Evolutionary conservation across 1,140 invertebrate species (phyloP).

Genomic region (Lucilia sericata): DNA sequence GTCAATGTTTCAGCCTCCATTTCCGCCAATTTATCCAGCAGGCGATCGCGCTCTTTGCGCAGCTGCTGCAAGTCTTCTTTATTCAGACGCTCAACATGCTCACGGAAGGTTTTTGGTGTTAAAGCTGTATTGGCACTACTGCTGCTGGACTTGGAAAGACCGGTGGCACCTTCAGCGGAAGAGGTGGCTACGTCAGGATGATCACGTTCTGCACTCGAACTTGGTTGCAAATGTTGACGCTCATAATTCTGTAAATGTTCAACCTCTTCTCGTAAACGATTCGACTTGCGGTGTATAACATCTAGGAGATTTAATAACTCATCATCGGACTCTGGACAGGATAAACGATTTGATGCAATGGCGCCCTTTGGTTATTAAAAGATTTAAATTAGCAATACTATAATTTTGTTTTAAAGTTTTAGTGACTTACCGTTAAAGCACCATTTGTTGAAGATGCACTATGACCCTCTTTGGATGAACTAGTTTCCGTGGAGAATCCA

Average conservation of each 20-base stretch:
- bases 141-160: slow-evolving; percentile 46
- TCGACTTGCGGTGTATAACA: slow-evolving; percentile 84
- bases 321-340: slow-evolving; percentile 75
- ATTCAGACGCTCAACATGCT: slow-evolving; percentile 64
- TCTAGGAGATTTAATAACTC: slow-evolving; percentile 88
- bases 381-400: too few relatives aligned
- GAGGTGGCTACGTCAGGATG: neutral
- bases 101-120: slow-evolving; percentile 63
- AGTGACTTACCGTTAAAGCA: slow-evolving; percentile 60
- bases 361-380: slow-evolving; percentile 52
- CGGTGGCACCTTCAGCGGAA: slow-evolving; percentile 22
- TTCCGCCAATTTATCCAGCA: slow-evolving; percentile 77
- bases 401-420: too few relatives aligned
- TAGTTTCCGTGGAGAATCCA: slow-evolving; percentile 86
- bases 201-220: slow-evolving; percentile 7
- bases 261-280: slow-evolving; percentile 80
- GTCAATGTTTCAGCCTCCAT: slow-evolving; percentile 79
- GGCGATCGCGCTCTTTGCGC: slow-evolving; percentile 77
- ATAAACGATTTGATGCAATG: slow-evolving; percentile 63
- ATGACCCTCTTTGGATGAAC: slow-evolving; percentile 80
- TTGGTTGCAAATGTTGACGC: slow-evolving; percentile 44
- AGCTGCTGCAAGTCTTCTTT: slow-evolving; percentile 71
- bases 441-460: slow-evolving; percentile 69
- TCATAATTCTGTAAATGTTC: slow-evolving; percentile 70
- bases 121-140: slow-evolving; percentile 50